These are phyloP conservation scores for Patella pellucida DNA, from an alignment of 2,888 invertebrate species.

Conservation along the genomic window DNA sequence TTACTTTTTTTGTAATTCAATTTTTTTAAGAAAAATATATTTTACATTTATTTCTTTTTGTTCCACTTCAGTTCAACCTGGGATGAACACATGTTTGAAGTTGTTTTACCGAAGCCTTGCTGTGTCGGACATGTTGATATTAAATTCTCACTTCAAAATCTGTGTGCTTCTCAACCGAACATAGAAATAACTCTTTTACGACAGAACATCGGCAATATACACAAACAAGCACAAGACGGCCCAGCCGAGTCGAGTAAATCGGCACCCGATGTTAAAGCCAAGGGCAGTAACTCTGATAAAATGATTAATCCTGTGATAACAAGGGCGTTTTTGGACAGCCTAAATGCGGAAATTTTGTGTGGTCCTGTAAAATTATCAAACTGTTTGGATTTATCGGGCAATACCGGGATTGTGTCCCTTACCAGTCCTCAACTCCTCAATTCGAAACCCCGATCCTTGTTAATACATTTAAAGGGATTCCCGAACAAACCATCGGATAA, in stretches of 20 bases:
- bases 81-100: conserved; percentile 93
- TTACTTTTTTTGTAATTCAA: too few species aligned
- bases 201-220: conserved; percentile 78
- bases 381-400: conserved; percentile 87
- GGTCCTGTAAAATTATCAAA: conserved; percentile 88
- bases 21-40: not conserved
- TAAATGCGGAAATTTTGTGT: conserved; percentile 90
- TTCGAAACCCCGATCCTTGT: conserved; percentile 65
- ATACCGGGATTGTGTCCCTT: conserved; percentile 86
- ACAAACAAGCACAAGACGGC: conserved; percentile 67
- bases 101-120: conserved; percentile 83
- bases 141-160: conserved; percentile 85
- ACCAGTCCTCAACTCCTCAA: conserved; percentile 80
- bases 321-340: conserved; percentile 83
- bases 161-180: conserved; percentile 82
- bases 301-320: conserved; percentile 52
- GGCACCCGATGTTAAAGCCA: not conserved
- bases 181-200: conserved; percentile 80
- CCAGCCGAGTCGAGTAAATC: conserved; percentile 14
- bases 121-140: conserved; percentile 91
- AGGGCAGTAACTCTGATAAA: conserved; percentile 15
- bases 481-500: conserved; percentile 35
- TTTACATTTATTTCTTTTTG: conserved; percentile 21
- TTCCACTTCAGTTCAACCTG: conserved; percentile 79
- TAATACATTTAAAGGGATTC: conserved; percentile 67